These are phyloP conservation scores for Hyposoter dolosus DNA, from an alignment of 2,888 invertebrate species.

Conservation along the genomic window DNA sequence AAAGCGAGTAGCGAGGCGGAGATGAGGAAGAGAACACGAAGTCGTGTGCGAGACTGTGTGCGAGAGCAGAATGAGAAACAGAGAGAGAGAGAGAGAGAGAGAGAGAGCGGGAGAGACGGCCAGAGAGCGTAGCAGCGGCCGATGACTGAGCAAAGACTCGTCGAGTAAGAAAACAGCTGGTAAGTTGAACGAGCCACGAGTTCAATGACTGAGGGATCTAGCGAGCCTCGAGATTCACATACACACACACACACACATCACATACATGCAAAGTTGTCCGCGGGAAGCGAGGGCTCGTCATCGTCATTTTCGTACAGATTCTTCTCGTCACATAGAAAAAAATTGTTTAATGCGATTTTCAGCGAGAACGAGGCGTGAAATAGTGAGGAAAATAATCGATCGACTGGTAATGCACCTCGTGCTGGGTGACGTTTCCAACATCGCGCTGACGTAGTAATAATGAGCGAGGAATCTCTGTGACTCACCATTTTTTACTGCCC, in stretches of 20 bases:
- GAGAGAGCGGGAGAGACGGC: not conserved
- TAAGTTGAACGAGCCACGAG: constrained; percentile 81
- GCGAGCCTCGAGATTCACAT: constrained; percentile 67
- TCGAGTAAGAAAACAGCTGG: constrained; percentile 82
- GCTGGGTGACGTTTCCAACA: not conserved
- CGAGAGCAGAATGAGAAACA: too few relatives aligned
- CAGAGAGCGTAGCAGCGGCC: constrained; percentile 18
- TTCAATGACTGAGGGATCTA: constrained; percentile 82
- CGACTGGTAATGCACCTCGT: not conserved
- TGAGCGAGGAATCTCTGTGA: constrained; percentile 55
- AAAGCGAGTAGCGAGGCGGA: constrained; percentile 28
- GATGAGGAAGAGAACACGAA: constrained; percentile 49
- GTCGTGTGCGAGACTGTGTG: constrained; percentile 23
- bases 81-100: too few relatives aligned
- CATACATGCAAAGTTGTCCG: constrained; percentile 3
- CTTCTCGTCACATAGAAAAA: too few relatives aligned
- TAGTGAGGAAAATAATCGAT: not conserved
- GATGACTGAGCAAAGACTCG: constrained; percentile 56
- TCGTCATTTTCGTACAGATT: constrained; percentile 46
- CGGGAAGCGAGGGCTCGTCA: constrained; percentile 22
- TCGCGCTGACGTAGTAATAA: not conserved
- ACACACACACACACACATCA: not conserved
- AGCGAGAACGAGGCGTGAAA: not conserved
- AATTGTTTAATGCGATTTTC: too few relatives aligned
- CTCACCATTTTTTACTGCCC: constrained; percentile 57